Percentiles rank a stretch among this genome's conserved stretches.
Evolutionary conservation across 2,888 invertebrate genomes (phyloP).

Genomic region (Lydus trimaculatus): DNA sequence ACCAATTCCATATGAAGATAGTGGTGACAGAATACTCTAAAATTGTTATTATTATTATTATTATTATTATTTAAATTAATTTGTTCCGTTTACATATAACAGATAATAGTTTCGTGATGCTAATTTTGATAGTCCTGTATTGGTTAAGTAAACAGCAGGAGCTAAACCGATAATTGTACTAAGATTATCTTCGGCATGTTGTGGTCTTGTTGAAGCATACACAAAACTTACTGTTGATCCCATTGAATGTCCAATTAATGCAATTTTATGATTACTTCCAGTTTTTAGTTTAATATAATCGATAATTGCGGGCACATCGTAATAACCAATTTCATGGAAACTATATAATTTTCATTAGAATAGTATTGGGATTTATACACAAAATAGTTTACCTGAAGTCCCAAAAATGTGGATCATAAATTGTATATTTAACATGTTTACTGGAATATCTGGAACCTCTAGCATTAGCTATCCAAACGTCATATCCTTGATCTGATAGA

Average conservation of each 20-base stretch:
- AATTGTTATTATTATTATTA: neutral
- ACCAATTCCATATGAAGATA: neutral
- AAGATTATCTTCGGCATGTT: constrained; percentile 70
- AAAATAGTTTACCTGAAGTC: constrained; percentile 61
- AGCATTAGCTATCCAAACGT: constrained; percentile 83
- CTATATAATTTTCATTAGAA: constrained; percentile 50
- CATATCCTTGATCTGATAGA: constrained; percentile 70
- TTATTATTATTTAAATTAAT: neutral
- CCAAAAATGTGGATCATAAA: constrained; percentile 71
- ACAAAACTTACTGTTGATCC: constrained; percentile 78
- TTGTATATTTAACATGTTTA: constrained; percentile 65
- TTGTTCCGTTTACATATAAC: constrained; percentile 21
- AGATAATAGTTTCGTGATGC: constrained; percentile 17
- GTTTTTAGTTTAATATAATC: constrained; percentile 69
- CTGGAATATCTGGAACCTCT: constrained; percentile 77
- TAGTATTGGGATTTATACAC: neutral
- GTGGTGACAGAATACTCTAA: neutral
- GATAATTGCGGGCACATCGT: constrained; percentile 84
- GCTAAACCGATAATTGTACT: constrained; percentile 71
- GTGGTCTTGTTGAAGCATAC: constrained; percentile 69
- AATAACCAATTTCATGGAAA: constrained; percentile 84
- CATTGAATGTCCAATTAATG: constrained; percentile 89
- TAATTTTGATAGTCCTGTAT: constrained; percentile 55
- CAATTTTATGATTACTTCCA: constrained; percentile 61
- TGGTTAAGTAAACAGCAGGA: constrained; percentile 70